phyloP scores from a whole-genome alignment of 2,113 vertebrate genomes.

The Anoura caudifer region DNA sequence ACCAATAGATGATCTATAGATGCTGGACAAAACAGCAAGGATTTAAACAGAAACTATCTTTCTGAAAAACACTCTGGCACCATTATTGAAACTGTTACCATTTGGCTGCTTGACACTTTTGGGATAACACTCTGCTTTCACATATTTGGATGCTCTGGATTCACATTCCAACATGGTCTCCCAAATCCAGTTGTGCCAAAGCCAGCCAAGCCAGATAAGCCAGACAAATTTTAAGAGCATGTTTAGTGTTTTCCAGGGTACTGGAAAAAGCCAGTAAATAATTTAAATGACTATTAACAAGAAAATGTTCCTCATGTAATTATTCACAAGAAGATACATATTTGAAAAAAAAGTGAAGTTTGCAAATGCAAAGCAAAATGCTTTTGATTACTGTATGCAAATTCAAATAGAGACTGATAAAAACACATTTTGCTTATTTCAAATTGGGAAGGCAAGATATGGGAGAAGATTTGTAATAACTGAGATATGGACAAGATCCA shows the following conservation, averaged over 20 bases:
- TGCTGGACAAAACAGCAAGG: not conserved
- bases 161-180: constrained; percentile 28
- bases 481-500: constrained; percentile 42
- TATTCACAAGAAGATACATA: constrained; percentile 30
- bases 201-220: constrained; percentile 23
- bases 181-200: constrained; percentile 21
- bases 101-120: constrained; percentile 39
- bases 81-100: constrained; percentile 23
- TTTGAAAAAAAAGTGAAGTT: not conserved
- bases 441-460: constrained; percentile 39
- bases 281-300: constrained; percentile 44
- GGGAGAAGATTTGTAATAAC: constrained; percentile 45
- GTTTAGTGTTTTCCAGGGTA: constrained; percentile 11
- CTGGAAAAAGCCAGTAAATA: constrained; percentile 33
- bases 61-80: constrained; percentile 36
- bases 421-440: constrained; percentile 61
- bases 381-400: constrained; percentile 24
- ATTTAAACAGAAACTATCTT: constrained; percentile 38
- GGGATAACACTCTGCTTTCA: constrained; percentile 28
- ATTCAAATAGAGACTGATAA: constrained; percentile 24
- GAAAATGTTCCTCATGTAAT: constrained; percentile 4
- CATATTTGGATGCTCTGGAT: constrained; percentile 32
- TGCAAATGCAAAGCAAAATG: constrained; percentile 32
- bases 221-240: not conserved
- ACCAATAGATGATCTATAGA: not conserved